A percentile compares a stretch with the other conserved stretches of the same genome.
Evolutionary conservation across 2,797 vertebrate species (phyloP).

Genomic region (Holocentrus rufus): DNA sequence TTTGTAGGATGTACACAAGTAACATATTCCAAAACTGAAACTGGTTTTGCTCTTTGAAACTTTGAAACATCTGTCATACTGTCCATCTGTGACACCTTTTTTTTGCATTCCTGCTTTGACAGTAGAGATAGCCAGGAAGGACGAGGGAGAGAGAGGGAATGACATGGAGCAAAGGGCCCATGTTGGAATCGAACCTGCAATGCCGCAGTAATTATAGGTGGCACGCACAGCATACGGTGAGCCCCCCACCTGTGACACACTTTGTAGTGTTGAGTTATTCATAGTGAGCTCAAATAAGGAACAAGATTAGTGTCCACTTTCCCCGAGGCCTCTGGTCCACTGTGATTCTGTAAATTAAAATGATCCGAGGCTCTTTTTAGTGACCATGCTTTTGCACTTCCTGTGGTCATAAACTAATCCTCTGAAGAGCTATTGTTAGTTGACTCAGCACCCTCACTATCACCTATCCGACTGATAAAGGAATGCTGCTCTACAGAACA

Average conservation of each 20-base stretch:
- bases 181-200: too few relatives aligned
- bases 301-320: conserved; percentile 44
- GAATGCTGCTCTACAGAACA: conserved; percentile 22
- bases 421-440: not conserved
- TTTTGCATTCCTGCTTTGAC: too few relatives aligned
- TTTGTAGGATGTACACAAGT: too few relatives aligned
- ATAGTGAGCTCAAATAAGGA: conserved; percentile 43
- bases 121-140: too few relatives aligned
- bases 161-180: too few relatives aligned
- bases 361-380: not conserved
- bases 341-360: not conserved
- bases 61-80: too few relatives aligned
- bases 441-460: conserved; percentile 35
- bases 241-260: conserved; percentile 42
- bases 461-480: conserved; percentile 18
- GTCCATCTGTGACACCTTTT: too few relatives aligned
- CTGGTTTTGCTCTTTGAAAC: conserved; percentile 40
- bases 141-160: too few relatives aligned
- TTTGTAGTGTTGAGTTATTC: conserved; percentile 54
- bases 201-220: too few relatives aligned
- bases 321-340: conserved; percentile 32
- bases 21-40: conserved; percentile 29
- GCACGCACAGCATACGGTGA: too few relatives aligned
- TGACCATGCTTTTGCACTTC: conserved; percentile 9
- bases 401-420: conserved; percentile 37